Conservation (phyloP, 2,888 invertebrate species). For the Sinhomidia bicolor region DNA sequence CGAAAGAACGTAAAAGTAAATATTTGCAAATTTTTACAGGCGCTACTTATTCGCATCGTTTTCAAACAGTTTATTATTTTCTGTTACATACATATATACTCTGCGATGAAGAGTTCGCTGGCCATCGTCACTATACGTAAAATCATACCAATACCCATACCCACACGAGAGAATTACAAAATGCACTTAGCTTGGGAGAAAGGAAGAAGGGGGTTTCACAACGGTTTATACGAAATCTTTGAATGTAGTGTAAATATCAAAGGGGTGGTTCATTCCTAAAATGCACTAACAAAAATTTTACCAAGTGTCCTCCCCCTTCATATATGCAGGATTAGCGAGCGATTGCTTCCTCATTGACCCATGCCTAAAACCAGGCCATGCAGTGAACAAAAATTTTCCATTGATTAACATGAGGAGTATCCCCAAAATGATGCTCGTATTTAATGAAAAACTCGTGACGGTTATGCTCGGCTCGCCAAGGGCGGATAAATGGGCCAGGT, state of each 20-base stretch:
- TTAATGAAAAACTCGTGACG: conserved; percentile 27
- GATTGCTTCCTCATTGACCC: neutral
- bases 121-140: neutral
- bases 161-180: neutral
- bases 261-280: conserved; percentile 54
- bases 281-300: neutral
- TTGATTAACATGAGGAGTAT: neutral
- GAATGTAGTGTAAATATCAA: neutral
- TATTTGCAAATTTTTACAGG: too few relatives aligned
- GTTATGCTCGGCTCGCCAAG: conserved; percentile 55
- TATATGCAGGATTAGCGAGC: neutral
- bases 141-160: too few relatives aligned
- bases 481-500: conserved; percentile 71
- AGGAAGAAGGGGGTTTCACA: conserved; percentile 49
- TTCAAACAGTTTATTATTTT: too few relatives aligned
- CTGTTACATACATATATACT: too few relatives aligned
- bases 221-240: conserved; percentile 22
- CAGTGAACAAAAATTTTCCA: neutral
- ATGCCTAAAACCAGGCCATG: neutral
- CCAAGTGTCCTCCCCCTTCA: neutral
- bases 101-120: too few relatives aligned
- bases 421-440: neutral
- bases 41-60: too few relatives aligned
- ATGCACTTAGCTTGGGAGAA: conserved; percentile 13
- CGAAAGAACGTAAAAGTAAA: too few relatives aligned